Base-by-base conservation (phyloP, 2,113 vertebrate genomes). In the Reinhardtius hippoglossoides region DNA sequence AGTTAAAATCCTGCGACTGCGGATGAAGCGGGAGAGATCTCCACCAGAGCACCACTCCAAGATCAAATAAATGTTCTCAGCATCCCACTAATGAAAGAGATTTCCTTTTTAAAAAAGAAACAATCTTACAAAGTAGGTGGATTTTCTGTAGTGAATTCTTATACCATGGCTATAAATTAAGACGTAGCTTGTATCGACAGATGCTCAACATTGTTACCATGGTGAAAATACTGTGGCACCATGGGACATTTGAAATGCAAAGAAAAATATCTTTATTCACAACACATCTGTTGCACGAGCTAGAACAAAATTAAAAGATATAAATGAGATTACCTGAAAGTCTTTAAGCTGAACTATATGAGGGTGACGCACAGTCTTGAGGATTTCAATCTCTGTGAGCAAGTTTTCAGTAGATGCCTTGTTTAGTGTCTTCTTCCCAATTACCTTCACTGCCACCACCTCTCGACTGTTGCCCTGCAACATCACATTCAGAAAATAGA, bases 11-110 rank as follows among this genome's bases (percentile, higher is more conserved):
- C 97, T 92, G 55, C 97, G 95, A 23, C 81, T 94, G 0, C 95
- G 96, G 88, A 99, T 99, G 89, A 99, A 99, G 65, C 93, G 94
- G 26, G 97, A 99, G 2, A 99, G 93, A 74, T 99, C 97, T 0
- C 98, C 97, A 0, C 96, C 98, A 0, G 97, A 97, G 0, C 97
- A 99, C 94, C 97, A 99, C 82, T 99, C 98, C 96, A 99, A 94
- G 89, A 99, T 99, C 89, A 99, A 93, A 89, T 97, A 99, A 91
- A 99, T 99, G 89, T 99, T 95, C 42, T 98, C 95, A 2, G 80
- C 92, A 92, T 99, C 96, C 98, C 98, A 99, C 98, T 99, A 89
- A 1, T 26, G 15, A 71, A 42, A 77, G 14, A 73, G 0, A 56
- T 56, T 56, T 56, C 5, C 20, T 35, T 46, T 44, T 24, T 24